These are phyloP conservation scores for Griposia aprilina DNA, from an alignment of 2,888 invertebrate species.

Conservation along the genomic window DNA sequence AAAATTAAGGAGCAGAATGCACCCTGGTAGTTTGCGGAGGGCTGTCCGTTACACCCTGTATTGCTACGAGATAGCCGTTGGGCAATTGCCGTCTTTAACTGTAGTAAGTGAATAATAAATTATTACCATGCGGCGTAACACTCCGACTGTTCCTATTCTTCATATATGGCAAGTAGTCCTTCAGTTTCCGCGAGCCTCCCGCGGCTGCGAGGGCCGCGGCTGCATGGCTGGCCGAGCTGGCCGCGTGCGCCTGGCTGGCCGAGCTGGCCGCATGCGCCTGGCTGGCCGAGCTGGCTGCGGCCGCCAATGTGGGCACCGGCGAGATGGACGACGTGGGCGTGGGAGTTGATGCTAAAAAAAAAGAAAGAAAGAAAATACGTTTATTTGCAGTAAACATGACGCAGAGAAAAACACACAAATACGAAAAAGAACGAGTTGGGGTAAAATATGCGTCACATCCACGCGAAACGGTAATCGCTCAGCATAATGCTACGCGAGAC, in stretches of 20 bases:
- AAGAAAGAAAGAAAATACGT: too few relatives aligned
- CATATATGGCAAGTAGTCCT: constrained; percentile 96
- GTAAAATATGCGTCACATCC: too few relatives aligned
- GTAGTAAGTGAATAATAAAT: neutral
- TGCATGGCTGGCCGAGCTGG: neutral
- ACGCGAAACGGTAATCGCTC: too few relatives aligned
- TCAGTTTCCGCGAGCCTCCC: constrained; percentile 92
- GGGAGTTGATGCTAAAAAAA: constrained; percentile 65
- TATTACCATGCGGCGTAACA: constrained; percentile 78
- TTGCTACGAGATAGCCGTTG: neutral
- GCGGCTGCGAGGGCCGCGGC: neutral
- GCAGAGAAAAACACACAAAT: too few relatives aligned
- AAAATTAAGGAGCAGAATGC: too few relatives aligned
- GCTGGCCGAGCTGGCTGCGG: constrained; percentile 8
- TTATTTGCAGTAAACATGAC: too few relatives aligned
- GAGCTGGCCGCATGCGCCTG: neutral
- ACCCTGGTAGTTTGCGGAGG: too few relatives aligned
- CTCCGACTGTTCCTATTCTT: constrained; percentile 84
- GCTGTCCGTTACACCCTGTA: too few relatives aligned
- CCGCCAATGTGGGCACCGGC: constrained; percentile 44
- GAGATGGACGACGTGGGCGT: constrained; percentile 64
- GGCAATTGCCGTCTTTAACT: neutral
- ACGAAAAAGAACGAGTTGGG: too few relatives aligned
- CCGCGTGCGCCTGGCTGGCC: neutral
- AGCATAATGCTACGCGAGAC: too few relatives aligned